Percentiles rank a stretch among this genome's conserved stretches.
Conservation (phyloP, 2,888 invertebrate genomes). For the Lasius platythorax region DNA sequence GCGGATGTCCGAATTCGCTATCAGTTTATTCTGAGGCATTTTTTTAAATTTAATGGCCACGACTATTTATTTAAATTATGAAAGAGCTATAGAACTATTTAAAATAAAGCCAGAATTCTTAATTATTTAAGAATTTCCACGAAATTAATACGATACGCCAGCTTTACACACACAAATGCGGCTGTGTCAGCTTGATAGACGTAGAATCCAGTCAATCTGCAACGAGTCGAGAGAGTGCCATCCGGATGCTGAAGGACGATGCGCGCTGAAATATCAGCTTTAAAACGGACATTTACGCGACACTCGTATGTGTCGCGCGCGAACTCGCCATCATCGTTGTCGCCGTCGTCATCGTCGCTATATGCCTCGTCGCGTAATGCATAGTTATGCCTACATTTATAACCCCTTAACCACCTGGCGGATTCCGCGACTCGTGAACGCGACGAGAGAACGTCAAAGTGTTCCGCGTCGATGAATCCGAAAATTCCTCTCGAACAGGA, state of each 20-base stretch:
- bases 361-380: slow-evolving; percentile 50
- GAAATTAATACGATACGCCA: not conserved
- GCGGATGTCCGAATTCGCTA: too few species aligned
- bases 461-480: slow-evolving; percentile 20
- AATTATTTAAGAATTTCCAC: too few species aligned
- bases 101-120: not conserved
- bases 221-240: slow-evolving; percentile 3
- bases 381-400: slow-evolving; percentile 61
- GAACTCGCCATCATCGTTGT: slow-evolving; percentile 1
- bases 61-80: too few species aligned
- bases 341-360: slow-evolving; percentile 13
- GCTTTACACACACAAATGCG: not conserved
- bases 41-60: too few species aligned
- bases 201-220: not conserved
- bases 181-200: not conserved
- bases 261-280: slow-evolving; percentile 60
- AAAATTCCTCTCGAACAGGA: slow-evolving; percentile 35
- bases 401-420: slow-evolving; percentile 65
- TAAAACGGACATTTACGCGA: slow-evolving; percentile 58
- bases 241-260: slow-evolving; percentile 29
- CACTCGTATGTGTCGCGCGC: slow-evolving; percentile 7
- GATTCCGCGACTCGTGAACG: slow-evolving; percentile 54
- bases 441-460: slow-evolving; percentile 48
- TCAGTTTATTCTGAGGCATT: too few species aligned
- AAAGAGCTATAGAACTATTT: too few species aligned